phyloP scores from a whole-genome alignment of 35 echinoderm and acorn worm species.

The Heliocidaris erythrogramma region DNA sequence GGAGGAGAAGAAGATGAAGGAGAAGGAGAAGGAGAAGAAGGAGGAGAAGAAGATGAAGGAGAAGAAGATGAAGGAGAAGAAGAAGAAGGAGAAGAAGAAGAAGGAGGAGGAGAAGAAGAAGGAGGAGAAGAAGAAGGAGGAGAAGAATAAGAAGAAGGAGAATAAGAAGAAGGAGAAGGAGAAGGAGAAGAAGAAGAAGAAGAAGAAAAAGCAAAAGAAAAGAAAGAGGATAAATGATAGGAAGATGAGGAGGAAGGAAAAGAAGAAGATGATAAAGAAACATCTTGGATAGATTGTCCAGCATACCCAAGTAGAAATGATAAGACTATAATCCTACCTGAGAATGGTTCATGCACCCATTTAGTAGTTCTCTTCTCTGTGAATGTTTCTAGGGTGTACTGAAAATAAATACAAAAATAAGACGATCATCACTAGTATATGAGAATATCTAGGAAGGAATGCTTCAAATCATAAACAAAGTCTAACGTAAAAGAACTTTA shows the following conservation, averaged over 20 bases:
- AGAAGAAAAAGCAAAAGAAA: too few relatives aligned
- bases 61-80: background rate
- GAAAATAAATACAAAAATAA: constrained; percentile 30
- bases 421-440: background rate
- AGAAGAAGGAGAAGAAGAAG: background rate
- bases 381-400: constrained; percentile 97
- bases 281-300: too few relatives aligned
- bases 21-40: background rate
- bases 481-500: too few relatives aligned
- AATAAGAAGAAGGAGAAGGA: too few relatives aligned
- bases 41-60: background rate
- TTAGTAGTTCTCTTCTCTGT: constrained; percentile 84
- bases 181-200: too few relatives aligned
- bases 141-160: too few relatives aligned
- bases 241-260: too few relatives aligned
- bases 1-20: background rate
- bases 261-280: too few relatives aligned
- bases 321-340: constrained; percentile 44
- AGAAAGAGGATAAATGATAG: too few relatives aligned
- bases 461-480: too few relatives aligned
- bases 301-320: background rate
- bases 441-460: background rate
- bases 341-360: constrained; percentile 77
- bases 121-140: background rate
- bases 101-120: too few relatives aligned